phyloP scores from a whole-genome alignment of 2,888 invertebrate species.

The Nezara viridula region DNA sequence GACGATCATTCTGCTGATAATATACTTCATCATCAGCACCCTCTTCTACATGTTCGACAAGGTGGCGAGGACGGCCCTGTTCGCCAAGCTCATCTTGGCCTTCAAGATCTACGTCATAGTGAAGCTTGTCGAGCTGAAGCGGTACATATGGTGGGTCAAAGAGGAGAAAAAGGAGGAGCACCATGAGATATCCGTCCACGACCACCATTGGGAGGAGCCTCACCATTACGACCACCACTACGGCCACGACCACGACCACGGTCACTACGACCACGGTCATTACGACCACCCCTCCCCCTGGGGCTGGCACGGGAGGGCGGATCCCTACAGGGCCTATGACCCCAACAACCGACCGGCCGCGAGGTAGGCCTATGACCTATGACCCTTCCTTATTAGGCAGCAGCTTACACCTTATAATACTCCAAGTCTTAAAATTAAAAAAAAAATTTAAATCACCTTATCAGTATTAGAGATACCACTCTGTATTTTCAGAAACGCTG shows the following conservation, averaged over 20 bases:
- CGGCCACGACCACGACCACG: slow-evolving; percentile 9
- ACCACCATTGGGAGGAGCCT: slow-evolving; percentile 63
- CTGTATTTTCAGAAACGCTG: slow-evolving; percentile 50
- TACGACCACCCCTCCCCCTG: slow-evolving; percentile 58
- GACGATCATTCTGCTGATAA: slow-evolving; percentile 63
- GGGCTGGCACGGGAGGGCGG: slow-evolving; percentile 61
- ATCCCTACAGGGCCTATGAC: slow-evolving; percentile 59
- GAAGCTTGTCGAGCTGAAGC: slow-evolving; percentile 64
- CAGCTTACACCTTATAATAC: slow-evolving; percentile 11
- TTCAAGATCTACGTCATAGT: slow-evolving; percentile 64
- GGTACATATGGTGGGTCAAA: slow-evolving; percentile 64
- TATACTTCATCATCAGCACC: slow-evolving; percentile 64
- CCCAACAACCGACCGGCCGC: background rate
- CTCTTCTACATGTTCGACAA: slow-evolving; percentile 65
- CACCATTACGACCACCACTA: slow-evolving; percentile 56
- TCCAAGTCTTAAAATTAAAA: background rate
- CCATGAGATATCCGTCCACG: slow-evolving; percentile 63
- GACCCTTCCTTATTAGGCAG: background rate
- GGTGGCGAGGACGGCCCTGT: slow-evolving; percentile 63
- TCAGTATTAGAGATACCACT: slow-evolving; percentile 51
- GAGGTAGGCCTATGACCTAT: background rate
- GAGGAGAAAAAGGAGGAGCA: slow-evolving; percentile 64
- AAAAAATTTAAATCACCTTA: background rate
- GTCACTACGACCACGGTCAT: slow-evolving; percentile 56
- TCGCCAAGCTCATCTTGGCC: slow-evolving; percentile 63